phyloP scores from a whole-genome alignment of 2,888 invertebrate species.

The Drosophila tripunctata region DNA sequence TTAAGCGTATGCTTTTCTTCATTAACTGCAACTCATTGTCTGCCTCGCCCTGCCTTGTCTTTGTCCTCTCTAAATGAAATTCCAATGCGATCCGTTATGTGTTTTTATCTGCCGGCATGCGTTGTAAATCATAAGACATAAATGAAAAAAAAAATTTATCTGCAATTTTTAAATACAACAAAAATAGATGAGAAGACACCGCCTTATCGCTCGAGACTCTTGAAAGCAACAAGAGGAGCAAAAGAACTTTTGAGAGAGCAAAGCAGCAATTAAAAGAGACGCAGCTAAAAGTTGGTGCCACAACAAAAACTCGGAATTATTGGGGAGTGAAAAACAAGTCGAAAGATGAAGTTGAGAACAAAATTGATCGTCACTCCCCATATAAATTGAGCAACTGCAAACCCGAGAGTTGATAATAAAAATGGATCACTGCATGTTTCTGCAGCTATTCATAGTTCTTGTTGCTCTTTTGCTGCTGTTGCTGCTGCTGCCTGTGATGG shows the following conservation, averaged over 20 bases:
- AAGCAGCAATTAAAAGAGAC: slow-evolving; percentile 44
- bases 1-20: slow-evolving; percentile 22
- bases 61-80: slow-evolving; percentile 12
- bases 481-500: slow-evolving; percentile 59
- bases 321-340: slow-evolving; percentile 27
- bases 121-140: slow-evolving; percentile 43
- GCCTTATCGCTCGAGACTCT: slow-evolving; percentile 22
- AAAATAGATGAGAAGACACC: slow-evolving; percentile 9
- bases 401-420: slow-evolving; percentile 56
- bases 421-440: slow-evolving; percentile 47
- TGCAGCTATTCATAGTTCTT: slow-evolving; percentile 41
- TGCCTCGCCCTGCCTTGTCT: slow-evolving; percentile 7
- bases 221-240: background rate
- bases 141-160: slow-evolving; percentile 30
- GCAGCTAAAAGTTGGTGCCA: slow-evolving; percentile 34
- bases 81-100: slow-evolving; percentile 37
- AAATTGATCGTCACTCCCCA: slow-evolving; percentile 19
- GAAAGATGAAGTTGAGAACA: background rate
- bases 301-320: slow-evolving; percentile 36
- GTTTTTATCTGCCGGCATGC: slow-evolving; percentile 33
- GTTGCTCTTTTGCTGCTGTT: slow-evolving; percentile 27
- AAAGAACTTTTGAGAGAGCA: slow-evolving; percentile 22
- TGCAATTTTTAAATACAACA: slow-evolving; percentile 44
- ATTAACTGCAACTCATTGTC: slow-evolving; percentile 36
- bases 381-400: slow-evolving; percentile 52